Conservation (phyloP, 2,797 vertebrate species). For the Astyanax mexicanus region DNA sequence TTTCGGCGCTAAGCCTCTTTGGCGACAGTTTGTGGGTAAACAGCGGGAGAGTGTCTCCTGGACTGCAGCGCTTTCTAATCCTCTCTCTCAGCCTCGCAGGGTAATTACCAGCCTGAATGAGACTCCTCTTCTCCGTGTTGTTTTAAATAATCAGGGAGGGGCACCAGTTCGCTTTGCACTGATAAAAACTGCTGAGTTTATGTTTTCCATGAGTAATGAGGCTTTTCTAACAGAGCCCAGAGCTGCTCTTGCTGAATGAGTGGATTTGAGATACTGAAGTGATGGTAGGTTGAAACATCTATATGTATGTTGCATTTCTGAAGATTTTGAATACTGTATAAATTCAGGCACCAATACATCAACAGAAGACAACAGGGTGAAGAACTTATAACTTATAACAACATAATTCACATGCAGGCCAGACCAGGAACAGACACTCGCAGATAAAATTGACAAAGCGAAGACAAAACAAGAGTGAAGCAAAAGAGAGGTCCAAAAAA, state of each 20-base stretch:
- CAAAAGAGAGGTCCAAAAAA: no score
- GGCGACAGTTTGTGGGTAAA: constrained; percentile 74
- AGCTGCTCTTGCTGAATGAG: constrained; percentile 27
- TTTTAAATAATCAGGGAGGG: constrained; percentile 58
- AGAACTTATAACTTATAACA: no score
- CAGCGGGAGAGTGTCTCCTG: constrained; percentile 62
- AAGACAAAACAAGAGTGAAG: no score
- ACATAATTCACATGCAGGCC: no score
- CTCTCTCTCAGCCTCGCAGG: constrained; percentile 52
- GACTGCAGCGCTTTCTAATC: constrained; percentile 54
- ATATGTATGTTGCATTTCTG: background rate
- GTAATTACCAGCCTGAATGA: constrained; percentile 59
- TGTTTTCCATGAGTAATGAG: constrained; percentile 20
- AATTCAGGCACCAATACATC: no score
- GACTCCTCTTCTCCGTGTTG: constrained; percentile 49
- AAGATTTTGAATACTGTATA: no score
- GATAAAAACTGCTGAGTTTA: constrained; percentile 27
- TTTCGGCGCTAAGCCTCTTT: constrained; percentile 76
- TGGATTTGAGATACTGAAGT: background rate
- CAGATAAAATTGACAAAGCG: no score
- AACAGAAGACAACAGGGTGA: no score
- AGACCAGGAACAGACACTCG: no score
- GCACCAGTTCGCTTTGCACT: constrained; percentile 19
- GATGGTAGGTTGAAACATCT: background rate
- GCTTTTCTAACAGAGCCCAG: background rate